A percentile compares a stretch with the other conserved stretches of the same genome.
phyloP scores from a whole-genome alignment of 2,113 vertebrate species.

The Egretta garzetta region DNA sequence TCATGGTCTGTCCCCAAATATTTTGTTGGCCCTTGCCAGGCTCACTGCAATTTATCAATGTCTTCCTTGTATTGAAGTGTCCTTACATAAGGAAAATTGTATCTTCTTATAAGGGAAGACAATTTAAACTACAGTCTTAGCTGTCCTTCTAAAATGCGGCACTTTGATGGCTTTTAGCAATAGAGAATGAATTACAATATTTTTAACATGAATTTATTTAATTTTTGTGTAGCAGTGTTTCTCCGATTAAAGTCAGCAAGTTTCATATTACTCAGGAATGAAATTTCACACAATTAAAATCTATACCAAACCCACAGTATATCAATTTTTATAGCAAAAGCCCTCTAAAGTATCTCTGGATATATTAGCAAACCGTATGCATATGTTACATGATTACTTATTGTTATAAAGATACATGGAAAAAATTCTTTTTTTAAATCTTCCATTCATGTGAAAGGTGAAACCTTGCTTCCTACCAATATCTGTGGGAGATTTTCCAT shows the following conservation, averaged over 20 bases:
- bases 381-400: neutral
- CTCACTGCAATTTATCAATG: neutral
- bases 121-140: neutral
- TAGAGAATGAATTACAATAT: neutral
- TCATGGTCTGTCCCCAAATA: neutral
- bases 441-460: neutral
- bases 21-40: neutral
- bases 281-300: neutral
- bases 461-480: neutral
- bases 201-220: neutral
- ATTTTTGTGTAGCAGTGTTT: neutral
- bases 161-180: neutral
- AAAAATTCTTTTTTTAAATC: neutral
- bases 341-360: neutral
- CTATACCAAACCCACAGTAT: neutral
- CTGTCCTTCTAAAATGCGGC: neutral
- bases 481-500: neutral
- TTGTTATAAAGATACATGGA: neutral
- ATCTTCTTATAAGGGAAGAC: neutral
- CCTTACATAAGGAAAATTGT: neutral
- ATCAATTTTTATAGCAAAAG: neutral
- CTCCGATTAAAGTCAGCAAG: neutral
- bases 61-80: neutral
- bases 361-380: neutral
- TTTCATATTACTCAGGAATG: neutral